Conservation (phyloP, 2,888 invertebrate species). For the Tetropium fuscum region DNA sequence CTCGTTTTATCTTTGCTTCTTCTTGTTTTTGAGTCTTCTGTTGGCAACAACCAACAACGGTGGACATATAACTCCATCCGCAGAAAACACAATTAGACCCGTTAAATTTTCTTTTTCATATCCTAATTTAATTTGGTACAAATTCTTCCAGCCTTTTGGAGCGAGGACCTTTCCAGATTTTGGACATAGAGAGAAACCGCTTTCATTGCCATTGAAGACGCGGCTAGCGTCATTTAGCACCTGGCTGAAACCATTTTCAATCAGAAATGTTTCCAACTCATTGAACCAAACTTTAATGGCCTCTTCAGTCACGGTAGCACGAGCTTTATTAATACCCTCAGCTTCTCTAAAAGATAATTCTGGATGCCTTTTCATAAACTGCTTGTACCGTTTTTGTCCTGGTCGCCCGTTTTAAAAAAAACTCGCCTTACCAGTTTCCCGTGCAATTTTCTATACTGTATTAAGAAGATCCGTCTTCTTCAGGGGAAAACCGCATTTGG, state of each 20-base stretch:
- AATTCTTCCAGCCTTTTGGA: conserved; percentile 1
- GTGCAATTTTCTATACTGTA: neutral
- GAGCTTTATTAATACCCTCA: conserved; percentile 1
- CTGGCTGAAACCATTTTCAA: neutral
- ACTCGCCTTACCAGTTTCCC: too few relatives aligned
- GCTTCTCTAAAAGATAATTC: neutral
- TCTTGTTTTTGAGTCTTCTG: too few relatives aligned
- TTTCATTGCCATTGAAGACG: neutral
- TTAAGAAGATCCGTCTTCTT: conserved; percentile 1
- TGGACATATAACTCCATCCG: neutral
- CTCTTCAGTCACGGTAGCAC: neutral
- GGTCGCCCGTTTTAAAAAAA: too few relatives aligned
- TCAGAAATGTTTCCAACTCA: neutral
- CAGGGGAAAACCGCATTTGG: neutral
- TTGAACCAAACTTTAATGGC: neutral
- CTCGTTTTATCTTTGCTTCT: too few relatives aligned
- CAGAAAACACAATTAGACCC: neutral
- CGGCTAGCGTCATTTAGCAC: neutral
- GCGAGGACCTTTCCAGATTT: neutral
- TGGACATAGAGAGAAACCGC: neutral
- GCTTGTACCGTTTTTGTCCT: neutral
- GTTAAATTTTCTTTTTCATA: neutral
- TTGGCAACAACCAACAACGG: neutral
- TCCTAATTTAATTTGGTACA: neutral
- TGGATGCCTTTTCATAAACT: neutral